phyloP scores from a whole-genome alignment of 2,797 vertebrate species.

The Pempheris klunzingeri region DNA sequence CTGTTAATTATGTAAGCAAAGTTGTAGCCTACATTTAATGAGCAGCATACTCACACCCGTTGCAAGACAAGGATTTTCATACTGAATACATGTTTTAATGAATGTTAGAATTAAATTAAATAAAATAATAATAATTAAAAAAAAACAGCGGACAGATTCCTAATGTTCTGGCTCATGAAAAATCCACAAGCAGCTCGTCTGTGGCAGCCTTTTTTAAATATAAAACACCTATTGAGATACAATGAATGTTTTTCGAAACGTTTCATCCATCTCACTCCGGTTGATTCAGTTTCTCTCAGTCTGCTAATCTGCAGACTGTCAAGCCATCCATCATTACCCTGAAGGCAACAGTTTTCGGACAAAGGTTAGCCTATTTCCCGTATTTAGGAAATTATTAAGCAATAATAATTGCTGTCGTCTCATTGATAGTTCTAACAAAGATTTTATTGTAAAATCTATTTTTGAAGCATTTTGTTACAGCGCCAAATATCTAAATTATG shows the following conservation, averaged over 20 bases:
- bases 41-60: not conserved
- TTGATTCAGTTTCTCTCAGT: slow-evolving; percentile 1
- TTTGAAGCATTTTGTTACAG: slow-evolving; percentile 6
- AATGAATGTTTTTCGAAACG: not conserved
- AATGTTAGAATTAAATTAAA: not conserved
- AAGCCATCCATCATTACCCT: not conserved
- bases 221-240: too few relatives aligned
- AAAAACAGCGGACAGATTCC: not conserved
- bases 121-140: not conserved
- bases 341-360: not conserved
- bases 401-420: not conserved
- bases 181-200: not conserved
- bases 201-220: not conserved
- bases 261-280: not conserved
- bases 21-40: not conserved
- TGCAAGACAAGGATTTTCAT: not conserved
- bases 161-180: not conserved
- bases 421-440: not conserved
- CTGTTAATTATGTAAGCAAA: not conserved
- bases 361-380: not conserved
- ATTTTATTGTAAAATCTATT: not conserved
- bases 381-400: not conserved
- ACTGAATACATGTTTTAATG: not conserved
- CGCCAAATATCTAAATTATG: not conserved
- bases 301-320: not conserved